phyloP scores from a whole-genome alignment of 2,888 invertebrate genomes.

The Drosophila hamatofila region DNA sequence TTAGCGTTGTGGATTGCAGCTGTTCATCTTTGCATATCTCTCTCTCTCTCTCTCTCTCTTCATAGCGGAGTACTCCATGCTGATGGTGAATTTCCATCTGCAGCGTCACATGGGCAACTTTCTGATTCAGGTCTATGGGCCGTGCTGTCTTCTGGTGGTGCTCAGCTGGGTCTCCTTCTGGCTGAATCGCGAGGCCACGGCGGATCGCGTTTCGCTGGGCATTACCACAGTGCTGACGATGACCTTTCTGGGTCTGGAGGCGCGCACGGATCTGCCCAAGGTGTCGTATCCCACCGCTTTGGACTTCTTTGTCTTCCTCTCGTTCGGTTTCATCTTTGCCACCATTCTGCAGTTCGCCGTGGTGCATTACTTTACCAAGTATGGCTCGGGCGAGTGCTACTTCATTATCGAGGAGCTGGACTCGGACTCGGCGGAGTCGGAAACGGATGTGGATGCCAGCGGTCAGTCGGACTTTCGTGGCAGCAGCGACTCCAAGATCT shows the following conservation, averaged over 20 bases:
- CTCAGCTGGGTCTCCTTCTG: conserved; percentile 95
- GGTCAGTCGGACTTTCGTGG: conserved; percentile 77
- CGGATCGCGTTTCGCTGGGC: conserved; percentile 92
- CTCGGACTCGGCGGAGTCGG: conserved; percentile 87
- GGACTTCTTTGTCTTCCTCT: conserved; percentile 93
- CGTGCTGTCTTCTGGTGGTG: conserved; percentile 93
- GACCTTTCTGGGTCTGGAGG: conserved; percentile 93
- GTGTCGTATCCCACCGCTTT: conserved; percentile 94
- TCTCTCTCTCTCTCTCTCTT: neutral
- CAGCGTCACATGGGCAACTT: conserved; percentile 95
- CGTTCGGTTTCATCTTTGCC: conserved; percentile 92
- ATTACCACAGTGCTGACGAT: conserved; percentile 94
- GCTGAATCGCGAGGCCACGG: conserved; percentile 93
- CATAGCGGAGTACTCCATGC: conserved; percentile 89
- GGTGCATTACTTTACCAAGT: conserved; percentile 95
- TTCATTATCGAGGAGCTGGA: conserved; percentile 88
- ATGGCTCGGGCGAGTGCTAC: conserved; percentile 92
- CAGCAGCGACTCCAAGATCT: conserved; percentile 84
- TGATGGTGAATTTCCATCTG: conserved; percentile 91
- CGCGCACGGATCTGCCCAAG: conserved; percentile 92
- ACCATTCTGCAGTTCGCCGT: conserved; percentile 93
- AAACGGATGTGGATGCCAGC: conserved; percentile 83
- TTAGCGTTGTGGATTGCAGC: neutral
- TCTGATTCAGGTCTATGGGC: conserved; percentile 94
- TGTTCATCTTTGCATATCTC: neutral